Evolutionary conservation across 2,888 invertebrate genomes (phyloP), one percentile per base, ranked within the genome.

Genomic region (Oxystoma pomonae): DNA sequence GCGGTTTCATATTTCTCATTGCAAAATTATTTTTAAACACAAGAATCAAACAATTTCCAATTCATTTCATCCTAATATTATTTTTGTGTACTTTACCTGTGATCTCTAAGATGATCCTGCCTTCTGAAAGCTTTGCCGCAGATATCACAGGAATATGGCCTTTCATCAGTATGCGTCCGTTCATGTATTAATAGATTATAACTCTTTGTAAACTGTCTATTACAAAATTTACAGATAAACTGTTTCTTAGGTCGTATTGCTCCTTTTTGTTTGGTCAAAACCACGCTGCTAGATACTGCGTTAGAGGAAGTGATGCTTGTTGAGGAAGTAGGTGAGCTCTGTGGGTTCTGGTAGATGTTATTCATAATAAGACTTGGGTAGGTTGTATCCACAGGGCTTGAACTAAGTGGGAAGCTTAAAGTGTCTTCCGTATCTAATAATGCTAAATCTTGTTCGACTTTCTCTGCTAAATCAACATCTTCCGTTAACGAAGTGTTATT

Each of bases 111-210:
- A 81, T 96, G 95, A 81, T 98, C 98, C 82, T 98, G 98, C 76
- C 98, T 85, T 73, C 98, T 85, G 83, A 98, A 98, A 16, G 97
- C 96, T 81, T 98, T 98, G 65, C 94, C 94, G 80, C 98, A 98
- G 75, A 98, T 95, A 81, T 98, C 98, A 83, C 98, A 98, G 60
- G 95, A 93, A 80, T 96, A 98, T 0, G 98, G 98, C 63, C 98
- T 83, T 81, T 98, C 98, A 77, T 98, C 96, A 3, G 98, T 98
- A 78, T 98, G 98, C 1, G 98, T 98, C 76, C 97, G 84, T 78
- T 98, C 98, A 84, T 98, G 98, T 73, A 98, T 98, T 72, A 98
- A 84, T 76, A 98, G 83, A 81, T 98, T 98, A 83, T 96, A 98
- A 20, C 95, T 95, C 83, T 98, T 98, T 67, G 98, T 98, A 81